phyloP scores from a whole-genome alignment of 2,113 vertebrate genomes.

The Elaphurus davidianus region DNA sequence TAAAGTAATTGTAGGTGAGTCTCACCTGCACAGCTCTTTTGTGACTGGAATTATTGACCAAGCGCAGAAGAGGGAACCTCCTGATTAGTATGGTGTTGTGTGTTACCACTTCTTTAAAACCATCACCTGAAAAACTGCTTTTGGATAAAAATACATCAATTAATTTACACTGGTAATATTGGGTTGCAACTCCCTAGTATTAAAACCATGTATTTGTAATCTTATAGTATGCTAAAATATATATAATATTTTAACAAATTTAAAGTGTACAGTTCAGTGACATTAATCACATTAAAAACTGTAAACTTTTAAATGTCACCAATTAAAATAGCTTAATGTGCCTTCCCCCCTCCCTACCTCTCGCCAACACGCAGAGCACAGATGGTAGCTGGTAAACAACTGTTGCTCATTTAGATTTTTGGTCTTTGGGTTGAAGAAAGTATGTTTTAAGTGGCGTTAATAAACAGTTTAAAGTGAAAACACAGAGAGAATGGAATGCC shows the following conservation, averaged over 20 bases:
- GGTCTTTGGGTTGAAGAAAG: not conserved
- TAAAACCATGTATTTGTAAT: not conserved
- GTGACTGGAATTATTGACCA: not conserved
- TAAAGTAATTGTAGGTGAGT: not conserved
- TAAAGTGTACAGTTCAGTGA: not conserved
- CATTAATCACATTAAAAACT: not conserved
- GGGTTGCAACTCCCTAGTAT: not conserved
- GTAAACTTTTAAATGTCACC: not conserved
- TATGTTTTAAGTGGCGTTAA: not conserved
- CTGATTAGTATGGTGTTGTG: not conserved
- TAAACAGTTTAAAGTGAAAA: not conserved
- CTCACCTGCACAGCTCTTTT: not conserved
- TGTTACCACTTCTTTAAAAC: not conserved
- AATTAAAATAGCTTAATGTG: not conserved
- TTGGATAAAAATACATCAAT: not conserved
- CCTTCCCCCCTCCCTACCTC: not conserved
- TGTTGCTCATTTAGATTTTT: not conserved
- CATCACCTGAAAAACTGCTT: not conserved
- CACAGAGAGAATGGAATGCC: not conserved
- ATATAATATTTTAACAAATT: not conserved
- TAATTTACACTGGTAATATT: not conserved
- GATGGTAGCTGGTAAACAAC: not conserved
- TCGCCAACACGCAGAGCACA: not conserved
- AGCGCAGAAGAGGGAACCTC: not conserved
- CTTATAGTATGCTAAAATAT: not conserved